Percentiles rank a stretch among this genome's conserved stretches.
Conservation (phyloP, 2,797 vertebrate species). For the Labeo calbasu region DNA sequence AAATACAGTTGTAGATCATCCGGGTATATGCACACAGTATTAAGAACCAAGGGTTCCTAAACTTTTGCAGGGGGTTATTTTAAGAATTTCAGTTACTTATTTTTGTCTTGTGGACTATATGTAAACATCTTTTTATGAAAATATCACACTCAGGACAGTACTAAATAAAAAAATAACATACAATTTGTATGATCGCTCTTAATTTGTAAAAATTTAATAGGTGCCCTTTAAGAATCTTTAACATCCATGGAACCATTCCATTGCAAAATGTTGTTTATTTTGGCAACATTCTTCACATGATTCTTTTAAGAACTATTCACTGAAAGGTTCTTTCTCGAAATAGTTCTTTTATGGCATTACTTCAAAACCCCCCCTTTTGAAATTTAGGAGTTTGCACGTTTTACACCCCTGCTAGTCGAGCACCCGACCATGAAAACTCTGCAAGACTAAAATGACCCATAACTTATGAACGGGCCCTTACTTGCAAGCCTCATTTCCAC, state of each 20-base stretch:
- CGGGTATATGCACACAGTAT: too few relatives aligned
- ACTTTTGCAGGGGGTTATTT: too few relatives aligned
- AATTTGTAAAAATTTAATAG: too few relatives aligned
- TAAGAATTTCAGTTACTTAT: too few relatives aligned
- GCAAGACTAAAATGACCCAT: constrained; percentile 24
- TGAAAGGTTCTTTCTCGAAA: not conserved
- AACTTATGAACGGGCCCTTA: constrained; percentile 10
- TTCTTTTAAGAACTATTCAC: not conserved
- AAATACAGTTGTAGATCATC: too few relatives aligned
- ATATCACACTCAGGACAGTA: too few relatives aligned
- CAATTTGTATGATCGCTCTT: too few relatives aligned
- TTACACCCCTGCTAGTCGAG: not conserved
- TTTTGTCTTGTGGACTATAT: too few relatives aligned
- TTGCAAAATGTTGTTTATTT: not conserved
- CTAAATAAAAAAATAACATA: too few relatives aligned
- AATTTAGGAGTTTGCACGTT: not conserved
- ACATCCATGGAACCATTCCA: not conserved
- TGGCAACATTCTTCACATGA: not conserved
- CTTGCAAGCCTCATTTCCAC: constrained; percentile 45
- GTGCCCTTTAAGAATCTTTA: not conserved
- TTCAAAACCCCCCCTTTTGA: not conserved
- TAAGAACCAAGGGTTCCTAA: too few relatives aligned
- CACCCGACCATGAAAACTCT: not conserved
- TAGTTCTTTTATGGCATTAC: not conserved
- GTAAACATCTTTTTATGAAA: too few relatives aligned